Evolutionary conservation across 2,888 invertebrate genomes (phyloP).

Genomic region (Xanthia togata): DNA sequence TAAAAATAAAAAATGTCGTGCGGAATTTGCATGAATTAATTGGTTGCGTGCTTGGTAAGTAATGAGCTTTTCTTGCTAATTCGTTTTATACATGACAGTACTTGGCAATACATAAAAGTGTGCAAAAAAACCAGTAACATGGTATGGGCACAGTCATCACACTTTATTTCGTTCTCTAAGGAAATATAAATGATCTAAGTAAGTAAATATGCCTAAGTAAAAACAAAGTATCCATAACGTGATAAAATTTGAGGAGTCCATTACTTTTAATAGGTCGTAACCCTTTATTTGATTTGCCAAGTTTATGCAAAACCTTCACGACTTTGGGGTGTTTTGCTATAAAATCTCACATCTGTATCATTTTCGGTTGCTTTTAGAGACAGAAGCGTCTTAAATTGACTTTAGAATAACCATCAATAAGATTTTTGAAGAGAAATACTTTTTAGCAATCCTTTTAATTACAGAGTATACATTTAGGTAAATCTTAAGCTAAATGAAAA

Average conservation of each 20-base stretch:
- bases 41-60: slow-evolving; percentile 9
- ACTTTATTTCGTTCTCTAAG: background rate
- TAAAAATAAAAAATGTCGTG: background rate
- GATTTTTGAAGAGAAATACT: background rate
- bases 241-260: slow-evolving; percentile 46
- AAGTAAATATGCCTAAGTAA: slow-evolving; percentile 33
- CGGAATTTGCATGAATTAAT: slow-evolving; percentile 10
- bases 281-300: slow-evolving; percentile 56
- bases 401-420: background rate
- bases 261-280: slow-evolving; percentile 56
- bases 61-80: slow-evolving; percentile 13
- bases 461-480: background rate
- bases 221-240: slow-evolving; percentile 39
- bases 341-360: slow-evolving; percentile 26
- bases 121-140: background rate
- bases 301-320: slow-evolving; percentile 30
- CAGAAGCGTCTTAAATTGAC: background rate
- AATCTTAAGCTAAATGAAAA: background rate
- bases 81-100: background rate
- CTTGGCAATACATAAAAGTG: background rate
- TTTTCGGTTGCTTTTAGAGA: slow-evolving; percentile 4
- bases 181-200: background rate
- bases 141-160: background rate
- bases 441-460: background rate
- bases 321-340: slow-evolving; percentile 34